These are phyloP conservation scores for Drosophila villosipedis DNA, from an alignment of 2,888 invertebrate species.

Conservation along the genomic window DNA sequence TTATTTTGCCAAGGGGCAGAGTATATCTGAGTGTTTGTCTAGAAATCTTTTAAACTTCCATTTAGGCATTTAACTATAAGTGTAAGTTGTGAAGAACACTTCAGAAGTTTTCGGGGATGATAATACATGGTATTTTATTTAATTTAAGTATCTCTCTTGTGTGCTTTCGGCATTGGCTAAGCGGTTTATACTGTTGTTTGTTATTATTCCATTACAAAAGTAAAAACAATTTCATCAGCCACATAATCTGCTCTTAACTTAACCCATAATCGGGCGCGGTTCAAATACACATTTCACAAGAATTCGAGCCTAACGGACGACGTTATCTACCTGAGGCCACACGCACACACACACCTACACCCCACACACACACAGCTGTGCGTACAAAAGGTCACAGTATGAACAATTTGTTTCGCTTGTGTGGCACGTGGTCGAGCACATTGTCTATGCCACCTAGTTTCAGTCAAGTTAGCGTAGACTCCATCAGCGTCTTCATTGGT, in stretches of 20 bases:
- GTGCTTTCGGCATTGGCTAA: conserved; percentile 7
- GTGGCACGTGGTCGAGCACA: conserved; percentile 54
- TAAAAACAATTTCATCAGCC: conserved; percentile 36
- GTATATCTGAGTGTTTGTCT: background rate
- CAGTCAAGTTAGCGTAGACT: conserved; percentile 38
- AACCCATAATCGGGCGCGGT: background rate
- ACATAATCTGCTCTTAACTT: conserved; percentile 26
- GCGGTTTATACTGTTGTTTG: conserved; percentile 9
- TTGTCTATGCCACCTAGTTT: conserved; percentile 44
- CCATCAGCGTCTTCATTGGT: conserved; percentile 30
- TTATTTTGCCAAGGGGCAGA: conserved; percentile 1
- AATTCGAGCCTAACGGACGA: conserved; percentile 46
- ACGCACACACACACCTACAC: background rate
- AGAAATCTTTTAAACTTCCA: conserved; percentile 6
- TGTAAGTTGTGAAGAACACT: background rate
- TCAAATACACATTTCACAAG: conserved; percentile 44
- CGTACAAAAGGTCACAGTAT: conserved; percentile 21
- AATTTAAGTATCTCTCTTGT: conserved; percentile 1
- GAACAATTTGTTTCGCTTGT: conserved; percentile 63
- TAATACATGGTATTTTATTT: background rate
- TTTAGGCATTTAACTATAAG: background rate
- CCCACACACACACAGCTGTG: background rate
- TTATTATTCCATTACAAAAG: conserved; percentile 19
- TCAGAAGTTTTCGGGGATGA: background rate
- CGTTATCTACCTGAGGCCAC: conserved; percentile 52